These are phyloP conservation scores for Fukomys damarensis DNA, from an alignment of 2,113 vertebrate species.

Conservation along the genomic window DNA sequence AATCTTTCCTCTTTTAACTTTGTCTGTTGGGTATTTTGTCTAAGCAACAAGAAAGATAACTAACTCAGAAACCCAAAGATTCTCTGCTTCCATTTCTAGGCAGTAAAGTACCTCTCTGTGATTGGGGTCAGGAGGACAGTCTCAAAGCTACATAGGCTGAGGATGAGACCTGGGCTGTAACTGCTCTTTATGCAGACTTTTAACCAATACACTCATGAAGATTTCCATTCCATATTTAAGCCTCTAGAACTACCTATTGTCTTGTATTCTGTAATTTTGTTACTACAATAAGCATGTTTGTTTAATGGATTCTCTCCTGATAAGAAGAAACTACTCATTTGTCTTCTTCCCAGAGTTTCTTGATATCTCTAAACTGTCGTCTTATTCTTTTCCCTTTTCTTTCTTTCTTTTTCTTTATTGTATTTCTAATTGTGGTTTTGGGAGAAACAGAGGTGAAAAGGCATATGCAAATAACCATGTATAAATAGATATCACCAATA, in stretches of 20 bases:
- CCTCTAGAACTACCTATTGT: not conserved
- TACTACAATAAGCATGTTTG: not conserved
- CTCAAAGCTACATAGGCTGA: not conserved
- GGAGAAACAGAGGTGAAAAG: not conserved
- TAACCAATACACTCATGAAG: not conserved
- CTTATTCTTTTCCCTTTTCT: not conserved
- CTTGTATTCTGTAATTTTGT: not conserved
- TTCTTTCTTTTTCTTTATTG: not conserved
- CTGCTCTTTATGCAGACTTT: not conserved
- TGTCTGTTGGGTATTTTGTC: not conserved
- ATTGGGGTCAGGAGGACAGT: not conserved
- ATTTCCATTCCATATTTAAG: not conserved
- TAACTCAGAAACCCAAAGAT: not conserved
- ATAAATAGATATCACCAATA: not conserved
- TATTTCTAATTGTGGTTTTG: slow-evolving; percentile 5
- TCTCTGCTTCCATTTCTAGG: not conserved
- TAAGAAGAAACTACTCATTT: not conserved
- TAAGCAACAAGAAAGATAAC: not conserved
- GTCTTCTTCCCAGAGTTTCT: not conserved
- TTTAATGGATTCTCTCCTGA: not conserved
- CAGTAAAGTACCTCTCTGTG: not conserved
- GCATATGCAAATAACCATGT: not conserved
- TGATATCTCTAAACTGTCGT: not conserved
- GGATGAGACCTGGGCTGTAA: not conserved
- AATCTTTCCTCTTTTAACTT: not conserved